Base-by-base conservation (phyloP, 2,797 vertebrate species). In the Myioborus melanocephalus region DNA sequence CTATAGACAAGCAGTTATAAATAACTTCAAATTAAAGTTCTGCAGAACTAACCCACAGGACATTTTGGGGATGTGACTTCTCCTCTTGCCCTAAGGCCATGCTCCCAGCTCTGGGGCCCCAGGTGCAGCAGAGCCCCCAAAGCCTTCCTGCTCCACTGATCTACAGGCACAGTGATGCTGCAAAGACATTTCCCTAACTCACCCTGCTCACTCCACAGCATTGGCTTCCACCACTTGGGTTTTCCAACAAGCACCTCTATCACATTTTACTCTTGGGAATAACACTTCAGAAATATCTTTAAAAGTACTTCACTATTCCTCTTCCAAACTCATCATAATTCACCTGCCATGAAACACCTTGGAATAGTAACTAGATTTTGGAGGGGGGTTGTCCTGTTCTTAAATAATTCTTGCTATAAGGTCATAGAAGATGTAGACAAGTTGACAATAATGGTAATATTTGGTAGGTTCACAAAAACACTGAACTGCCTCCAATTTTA, bases 391-490 rank as follows among this genome's bases (percentile, higher is more conserved):
- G 12, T 18, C 21, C 46, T 37, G 10, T 68, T 28, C 70, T 83
- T 55, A 28, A 57, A 47, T 49, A 78, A 20, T 5, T 39, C 19
- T 39, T 47, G 24, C 57, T 88, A 0, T 69, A 68, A 85, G 63
- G 57, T 57, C 56, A n/a, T 8, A 61, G 57, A 85, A 78, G n/a
- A n/a, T 47, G 35, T 8, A 85, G n/a, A 41, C 35, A 79, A 65
- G 55, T 64, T 88, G 72, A 71, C 86, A 77, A 85, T 70, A 92
- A 94, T 28, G n/a, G 47, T 53, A 71, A 65, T 90, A 69, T 79
- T 75, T 72, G 26, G 35, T 69, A 71, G n/a, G 43, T 69, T 88
- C 55, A 83, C 43, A 81, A 72, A 91, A 86, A 61, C 20, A 4
- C 50, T 83, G 46, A 85, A 75, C 68, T 77, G 47, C 19, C 18